A percentile compares a stretch with the other conserved stretches of the same genome.
Evolutionary conservation across 2,797 vertebrate genomes (phyloP).

Genomic region (Silurus aristotelis): DNA sequence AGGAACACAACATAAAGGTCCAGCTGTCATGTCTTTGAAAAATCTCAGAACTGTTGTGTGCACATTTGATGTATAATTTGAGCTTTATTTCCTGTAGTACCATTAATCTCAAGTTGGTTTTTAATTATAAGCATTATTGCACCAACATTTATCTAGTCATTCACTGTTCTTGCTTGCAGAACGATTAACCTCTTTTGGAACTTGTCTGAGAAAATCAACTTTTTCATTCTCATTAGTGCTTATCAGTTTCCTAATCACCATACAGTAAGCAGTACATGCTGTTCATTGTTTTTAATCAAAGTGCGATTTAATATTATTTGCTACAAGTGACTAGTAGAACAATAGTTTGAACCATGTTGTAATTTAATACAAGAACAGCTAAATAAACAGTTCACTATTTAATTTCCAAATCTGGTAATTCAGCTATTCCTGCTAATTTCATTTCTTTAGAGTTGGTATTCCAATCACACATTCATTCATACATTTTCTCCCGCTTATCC

Average conservation of each 20-base stretch:
- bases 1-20: neutral
- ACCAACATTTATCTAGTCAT: neutral
- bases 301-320: neutral
- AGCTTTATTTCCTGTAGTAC: neutral
- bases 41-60: neutral
- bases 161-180: neutral
- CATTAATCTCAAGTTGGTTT: neutral
- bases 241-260: neutral
- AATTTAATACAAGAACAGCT: no score
- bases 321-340: neutral
- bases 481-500: no score
- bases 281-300: neutral
- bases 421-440: neutral
- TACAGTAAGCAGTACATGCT: neutral
- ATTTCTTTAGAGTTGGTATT: neutral
- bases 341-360: neutral
- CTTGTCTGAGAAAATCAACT: no score
- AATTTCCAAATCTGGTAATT: neutral
- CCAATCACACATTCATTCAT: no score
- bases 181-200: neutral
- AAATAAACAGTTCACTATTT: no score
- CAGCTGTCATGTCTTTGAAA: neutral
- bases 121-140: neutral
- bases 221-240: neutral
- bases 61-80: neutral